These are phyloP conservation scores for Thymallus thymallus DNA, from an alignment of 2,113 vertebrate species.

Conservation along the genomic window DNA sequence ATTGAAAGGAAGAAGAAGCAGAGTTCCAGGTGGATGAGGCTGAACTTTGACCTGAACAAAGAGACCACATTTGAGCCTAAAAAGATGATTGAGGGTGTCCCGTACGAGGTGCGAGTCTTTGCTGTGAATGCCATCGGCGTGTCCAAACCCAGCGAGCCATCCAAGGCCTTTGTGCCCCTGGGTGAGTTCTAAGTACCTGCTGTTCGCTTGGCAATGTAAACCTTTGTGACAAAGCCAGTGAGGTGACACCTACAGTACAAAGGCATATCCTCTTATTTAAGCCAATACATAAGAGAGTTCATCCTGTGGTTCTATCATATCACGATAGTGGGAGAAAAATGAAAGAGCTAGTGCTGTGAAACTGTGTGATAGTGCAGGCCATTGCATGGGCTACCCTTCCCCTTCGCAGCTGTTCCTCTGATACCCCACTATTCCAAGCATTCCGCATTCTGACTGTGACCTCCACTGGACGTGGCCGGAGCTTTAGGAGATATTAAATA, in stretches of 20 bases:
- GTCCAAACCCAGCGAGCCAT: conserved; percentile 94
- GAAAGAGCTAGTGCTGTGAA: too few relatives aligned
- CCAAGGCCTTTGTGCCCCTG: conserved; percentile 90
- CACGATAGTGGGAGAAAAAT: not conserved
- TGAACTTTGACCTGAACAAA: conserved; percentile 97
- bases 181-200: conserved; percentile 85
- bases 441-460: conserved; percentile 61
- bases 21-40: conserved; percentile 97
- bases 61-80: conserved; percentile 94
- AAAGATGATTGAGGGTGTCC: conserved; percentile 99
- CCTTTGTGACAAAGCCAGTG: not conserved
- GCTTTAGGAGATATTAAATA: conserved; percentile 70
- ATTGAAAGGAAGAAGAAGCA: conserved; percentile 99
- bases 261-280: conserved; percentile 26
- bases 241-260: conserved; percentile 6
- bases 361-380: too few relatives aligned
- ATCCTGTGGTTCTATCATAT: conserved; percentile 29
- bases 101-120: conserved; percentile 94
- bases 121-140: conserved; percentile 93
- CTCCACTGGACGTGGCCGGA: conserved; percentile 54
- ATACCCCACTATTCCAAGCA: conserved; percentile 47
- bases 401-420: conserved; percentile 62
- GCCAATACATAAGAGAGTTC: conserved; percentile 11
- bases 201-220: conserved; percentile 10
- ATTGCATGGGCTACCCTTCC: not conserved